Conservation (phyloP, 1,140 invertebrate genomes). For the Diorhabda sublineata region DNA sequence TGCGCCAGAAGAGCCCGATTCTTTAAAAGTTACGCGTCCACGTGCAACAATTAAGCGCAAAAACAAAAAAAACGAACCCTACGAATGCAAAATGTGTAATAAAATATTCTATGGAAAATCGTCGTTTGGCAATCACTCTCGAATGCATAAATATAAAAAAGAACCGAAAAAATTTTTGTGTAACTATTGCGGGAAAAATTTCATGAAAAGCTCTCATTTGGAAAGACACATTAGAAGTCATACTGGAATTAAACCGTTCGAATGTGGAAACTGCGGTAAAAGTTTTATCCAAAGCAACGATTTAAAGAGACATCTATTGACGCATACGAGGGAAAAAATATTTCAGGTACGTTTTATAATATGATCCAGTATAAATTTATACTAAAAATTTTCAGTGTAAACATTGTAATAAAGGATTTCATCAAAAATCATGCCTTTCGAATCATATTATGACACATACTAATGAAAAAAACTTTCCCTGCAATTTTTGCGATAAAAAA, state of each 20-base stretch:
- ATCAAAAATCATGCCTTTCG: constrained; percentile 13
- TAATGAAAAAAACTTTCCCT: constrained; percentile 11
- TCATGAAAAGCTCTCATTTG: constrained; percentile 19
- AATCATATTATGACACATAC: constrained; percentile 13
- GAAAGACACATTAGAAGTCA: constrained; percentile 39
- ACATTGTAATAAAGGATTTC: constrained; percentile 11
- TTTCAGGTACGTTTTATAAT: not conserved
- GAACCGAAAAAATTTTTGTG: constrained; percentile 30
- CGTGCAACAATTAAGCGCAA: constrained; percentile 17
- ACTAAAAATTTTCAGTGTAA: not conserved
- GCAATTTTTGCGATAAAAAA: constrained; percentile 14
- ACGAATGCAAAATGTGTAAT: constrained; percentile 29
- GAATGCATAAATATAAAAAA: constrained; percentile 20
- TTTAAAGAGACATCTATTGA: constrained; percentile 15
- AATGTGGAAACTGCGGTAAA: constrained; percentile 46
- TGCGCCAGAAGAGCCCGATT: not conserved
- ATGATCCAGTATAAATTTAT: not conserved
- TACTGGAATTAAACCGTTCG: constrained; percentile 54
- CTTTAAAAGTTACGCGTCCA: not conserved
- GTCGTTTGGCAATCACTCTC: constrained; percentile 25
- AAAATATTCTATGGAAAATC: constrained; percentile 28
- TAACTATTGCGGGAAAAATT: constrained; percentile 31
- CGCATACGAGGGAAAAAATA: constrained; percentile 16
- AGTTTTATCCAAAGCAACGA: constrained; percentile 18
- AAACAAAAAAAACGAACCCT: constrained; percentile 20